These are phyloP conservation scores for Phenganax marumi DNA, from an alignment of 92 coral and sea anemone species.

Conservation along the genomic window DNA sequence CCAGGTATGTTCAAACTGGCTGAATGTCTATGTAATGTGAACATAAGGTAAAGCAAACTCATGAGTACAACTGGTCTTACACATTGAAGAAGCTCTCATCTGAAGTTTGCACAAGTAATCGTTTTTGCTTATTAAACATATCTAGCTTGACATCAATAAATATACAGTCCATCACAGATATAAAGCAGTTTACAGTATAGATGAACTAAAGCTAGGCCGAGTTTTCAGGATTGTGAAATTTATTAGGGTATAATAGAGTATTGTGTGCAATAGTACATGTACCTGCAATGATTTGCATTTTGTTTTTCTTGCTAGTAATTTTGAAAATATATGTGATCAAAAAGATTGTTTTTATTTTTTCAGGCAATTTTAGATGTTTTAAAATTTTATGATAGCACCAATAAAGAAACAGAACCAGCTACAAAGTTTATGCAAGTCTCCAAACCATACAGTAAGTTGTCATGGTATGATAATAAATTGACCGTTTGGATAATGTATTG, in stretches of 20 bases:
- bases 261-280: too few species aligned
- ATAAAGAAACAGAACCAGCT: constrained; percentile 71
- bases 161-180: too few species aligned
- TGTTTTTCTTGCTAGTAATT: neutral
- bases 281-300: constrained; percentile 1
- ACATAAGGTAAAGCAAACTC: neutral
- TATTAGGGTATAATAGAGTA: too few species aligned
- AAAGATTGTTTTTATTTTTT: neutral
- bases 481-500: too few species aligned
- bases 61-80: neutral
- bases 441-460: constrained; percentile 86
- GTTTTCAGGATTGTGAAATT: too few species aligned
- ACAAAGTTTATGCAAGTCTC: constrained; percentile 95
- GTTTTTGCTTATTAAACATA: too few species aligned
- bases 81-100: too few species aligned
- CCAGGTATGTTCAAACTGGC: constrained; percentile 60
- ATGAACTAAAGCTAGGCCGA: too few species aligned
- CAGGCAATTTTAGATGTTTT: constrained; percentile 96
- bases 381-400: constrained; percentile 87
- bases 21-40: neutral
- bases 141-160: too few species aligned
- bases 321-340: neutral
- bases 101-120: too few species aligned
- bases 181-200: too few species aligned
- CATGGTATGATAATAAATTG: neutral